Evolutionary conservation across 2,797 vertebrate species (phyloP).

Genomic region (Phoeniculus purpureus): DNA sequence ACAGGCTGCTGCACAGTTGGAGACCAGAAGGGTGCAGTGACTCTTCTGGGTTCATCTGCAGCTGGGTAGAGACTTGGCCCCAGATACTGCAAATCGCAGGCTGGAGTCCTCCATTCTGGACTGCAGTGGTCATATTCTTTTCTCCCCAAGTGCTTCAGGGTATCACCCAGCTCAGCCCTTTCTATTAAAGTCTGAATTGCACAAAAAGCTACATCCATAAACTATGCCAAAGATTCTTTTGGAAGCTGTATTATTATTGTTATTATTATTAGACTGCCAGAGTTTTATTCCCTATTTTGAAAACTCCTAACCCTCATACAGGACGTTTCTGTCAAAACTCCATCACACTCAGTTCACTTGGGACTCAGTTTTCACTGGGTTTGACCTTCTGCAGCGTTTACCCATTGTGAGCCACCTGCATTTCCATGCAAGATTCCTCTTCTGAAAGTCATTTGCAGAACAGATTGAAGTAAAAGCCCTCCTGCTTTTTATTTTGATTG

Average conservation of each 20-base stretch:
- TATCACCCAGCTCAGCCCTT: neutral
- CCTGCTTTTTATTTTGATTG: conserved; percentile 16
- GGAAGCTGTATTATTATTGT: neutral
- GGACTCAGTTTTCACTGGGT: neutral
- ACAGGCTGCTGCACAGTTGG: neutral
- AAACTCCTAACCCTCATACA: neutral
- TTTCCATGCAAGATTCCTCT: neutral
- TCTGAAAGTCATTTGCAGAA: neutral
- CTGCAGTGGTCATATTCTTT: neutral
- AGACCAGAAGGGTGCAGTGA: neutral
- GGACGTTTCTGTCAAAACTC: neutral
- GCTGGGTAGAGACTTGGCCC: neutral
- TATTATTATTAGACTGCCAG: neutral
- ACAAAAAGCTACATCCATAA: neutral
- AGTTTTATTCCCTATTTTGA: neutral
- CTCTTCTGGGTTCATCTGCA: neutral
- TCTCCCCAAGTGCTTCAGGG: rapidly evolving
- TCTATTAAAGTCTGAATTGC: neutral
- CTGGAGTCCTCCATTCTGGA: neutral
- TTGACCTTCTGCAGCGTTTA: neutral
- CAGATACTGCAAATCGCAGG: neutral
- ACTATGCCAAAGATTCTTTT: neutral
- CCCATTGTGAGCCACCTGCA: neutral
- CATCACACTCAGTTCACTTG: neutral
- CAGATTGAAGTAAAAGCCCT: neutral